Percentiles rank a stretch among this genome's conserved stretches.
These are phyloP conservation scores for Ovis canadensis DNA, from an alignment of 2,113 vertebrate species.

Conservation along the genomic window DNA sequence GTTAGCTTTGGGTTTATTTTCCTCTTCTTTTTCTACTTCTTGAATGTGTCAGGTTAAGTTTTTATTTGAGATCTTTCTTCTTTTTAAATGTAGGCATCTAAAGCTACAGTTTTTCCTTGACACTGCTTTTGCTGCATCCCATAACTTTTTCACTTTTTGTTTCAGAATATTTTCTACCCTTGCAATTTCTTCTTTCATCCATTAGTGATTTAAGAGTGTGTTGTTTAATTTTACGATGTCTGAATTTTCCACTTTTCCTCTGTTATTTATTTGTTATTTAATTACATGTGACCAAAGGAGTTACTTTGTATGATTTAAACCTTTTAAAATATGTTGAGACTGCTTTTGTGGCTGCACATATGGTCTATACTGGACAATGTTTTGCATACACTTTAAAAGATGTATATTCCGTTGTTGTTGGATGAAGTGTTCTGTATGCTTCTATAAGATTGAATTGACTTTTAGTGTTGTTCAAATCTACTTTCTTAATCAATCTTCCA, in stretches of 20 bases:
- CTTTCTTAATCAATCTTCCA: not conserved
- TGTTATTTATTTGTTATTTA: not conserved
- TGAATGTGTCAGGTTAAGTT: not conserved
- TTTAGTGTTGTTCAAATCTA: not conserved
- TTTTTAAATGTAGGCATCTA: not conserved
- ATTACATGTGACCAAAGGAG: not conserved
- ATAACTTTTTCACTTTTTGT: not conserved
- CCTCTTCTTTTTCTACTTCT: not conserved
- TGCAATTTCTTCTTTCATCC: not conserved
- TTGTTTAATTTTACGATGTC: not conserved
- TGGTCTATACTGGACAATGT: not conserved
- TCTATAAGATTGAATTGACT: not conserved
- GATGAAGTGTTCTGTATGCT: not conserved
- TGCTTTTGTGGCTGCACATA: not conserved
- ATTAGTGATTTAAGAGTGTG: not conserved
- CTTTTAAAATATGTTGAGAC: not conserved
- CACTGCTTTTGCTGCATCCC: not conserved
- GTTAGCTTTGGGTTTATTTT: not conserved
- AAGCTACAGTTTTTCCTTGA: not conserved
- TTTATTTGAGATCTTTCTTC: not conserved
- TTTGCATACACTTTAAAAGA: not conserved
- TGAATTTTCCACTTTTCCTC: not conserved
- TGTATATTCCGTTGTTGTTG: not conserved
- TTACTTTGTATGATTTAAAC: not conserved
- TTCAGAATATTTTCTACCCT: not conserved